Conservation (phyloP, 2,113 vertebrate genomes). For the Boulengeromyrus knoepffleri region DNA sequence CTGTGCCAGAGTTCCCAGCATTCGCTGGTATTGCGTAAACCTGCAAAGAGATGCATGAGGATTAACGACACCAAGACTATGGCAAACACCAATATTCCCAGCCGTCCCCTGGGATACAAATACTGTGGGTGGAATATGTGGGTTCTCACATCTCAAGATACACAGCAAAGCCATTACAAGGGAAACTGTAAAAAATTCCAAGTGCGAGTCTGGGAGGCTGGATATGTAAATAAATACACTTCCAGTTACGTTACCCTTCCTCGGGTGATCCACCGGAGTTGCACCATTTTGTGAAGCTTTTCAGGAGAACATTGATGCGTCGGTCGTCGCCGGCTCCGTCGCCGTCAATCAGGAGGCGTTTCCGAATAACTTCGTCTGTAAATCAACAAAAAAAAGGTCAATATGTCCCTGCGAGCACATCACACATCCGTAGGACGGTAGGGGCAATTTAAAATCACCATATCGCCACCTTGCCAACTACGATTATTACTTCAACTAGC, state of each 20-base stretch:
- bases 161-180: neutral
- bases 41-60: constrained; percentile 45
- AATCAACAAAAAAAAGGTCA: constrained; percentile 3
- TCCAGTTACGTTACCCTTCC: constrained; percentile 67
- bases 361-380: constrained; percentile 92
- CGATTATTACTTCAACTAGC: neutral
- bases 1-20: constrained; percentile 85
- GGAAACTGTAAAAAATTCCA: neutral
- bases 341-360: constrained; percentile 92
- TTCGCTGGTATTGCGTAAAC: constrained; percentile 89
- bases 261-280: constrained; percentile 77
- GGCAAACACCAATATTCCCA: neutral
- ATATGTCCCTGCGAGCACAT: neutral
- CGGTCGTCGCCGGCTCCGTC: constrained; percentile 94
- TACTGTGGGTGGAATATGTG: neutral
- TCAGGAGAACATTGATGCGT: constrained; percentile 87
- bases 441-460: neutral
- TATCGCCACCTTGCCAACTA: neutral
- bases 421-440: neutral
- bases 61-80: neutral
- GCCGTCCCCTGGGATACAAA: neutral
- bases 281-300: constrained; percentile 96
- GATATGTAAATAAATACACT: neutral
- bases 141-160: neutral
- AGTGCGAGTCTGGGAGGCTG: neutral